These are phyloP conservation scores for Austrofundulus limnaeus DNA, from an alignment of 2,113 vertebrate genomes.

Conservation along the genomic window DNA sequence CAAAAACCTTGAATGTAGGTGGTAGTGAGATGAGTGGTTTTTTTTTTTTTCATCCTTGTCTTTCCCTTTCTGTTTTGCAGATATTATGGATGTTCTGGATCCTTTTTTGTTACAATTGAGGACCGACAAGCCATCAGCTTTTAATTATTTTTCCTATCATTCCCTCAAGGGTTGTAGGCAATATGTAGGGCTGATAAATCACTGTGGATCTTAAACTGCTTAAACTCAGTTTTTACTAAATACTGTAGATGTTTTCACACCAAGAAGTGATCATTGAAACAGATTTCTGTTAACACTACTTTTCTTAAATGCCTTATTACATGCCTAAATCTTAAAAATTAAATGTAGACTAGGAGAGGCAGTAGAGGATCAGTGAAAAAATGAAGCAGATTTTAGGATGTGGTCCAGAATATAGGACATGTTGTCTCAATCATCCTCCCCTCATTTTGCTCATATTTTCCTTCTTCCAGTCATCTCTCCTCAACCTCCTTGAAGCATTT, in stretches of 20 bases:
- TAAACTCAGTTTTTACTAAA: not conserved
- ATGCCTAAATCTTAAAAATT: constrained; percentile 19
- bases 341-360: not conserved
- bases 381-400: constrained; percentile 28
- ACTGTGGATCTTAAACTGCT: not conserved
- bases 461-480: not conserved
- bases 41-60: constrained; percentile 27
- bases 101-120: constrained; percentile 33
- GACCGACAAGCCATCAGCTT: constrained; percentile 36
- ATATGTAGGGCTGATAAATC: constrained; percentile 23
- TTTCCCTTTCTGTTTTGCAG: constrained; percentile 61
- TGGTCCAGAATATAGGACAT: constrained; percentile 28
- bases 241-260: not conserved
- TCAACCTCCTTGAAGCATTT: constrained; percentile 26
- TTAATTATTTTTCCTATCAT: constrained; percentile 1
- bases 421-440: constrained; percentile 32
- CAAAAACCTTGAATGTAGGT: constrained; percentile 80
- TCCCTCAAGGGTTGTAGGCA: constrained; percentile 50
- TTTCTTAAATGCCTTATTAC: too few species aligned
- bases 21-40: constrained; percentile 68
- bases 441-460: constrained; percentile 29
- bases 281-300: constrained; percentile 3
- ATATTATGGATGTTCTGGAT: constrained; percentile 63
- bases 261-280: not conserved
- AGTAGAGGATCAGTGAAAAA: constrained; percentile 37